Conservation (phyloP, 2,888 invertebrate genomes). For the Pachycephus smyrnensis region DNA sequence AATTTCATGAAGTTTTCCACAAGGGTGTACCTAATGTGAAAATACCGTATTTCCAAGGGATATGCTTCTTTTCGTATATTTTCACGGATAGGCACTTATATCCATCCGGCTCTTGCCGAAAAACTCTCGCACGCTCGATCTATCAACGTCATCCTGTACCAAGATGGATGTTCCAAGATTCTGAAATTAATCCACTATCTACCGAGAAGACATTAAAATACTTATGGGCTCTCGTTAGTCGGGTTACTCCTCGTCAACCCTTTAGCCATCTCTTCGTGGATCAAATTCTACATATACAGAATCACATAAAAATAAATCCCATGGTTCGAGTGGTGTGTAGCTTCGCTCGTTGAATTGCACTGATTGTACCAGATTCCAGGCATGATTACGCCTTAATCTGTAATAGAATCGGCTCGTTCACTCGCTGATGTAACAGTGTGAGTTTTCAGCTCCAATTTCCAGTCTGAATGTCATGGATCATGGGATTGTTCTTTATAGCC, state of each 20-base stretch:
- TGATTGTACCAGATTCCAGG: constrained; percentile 34
- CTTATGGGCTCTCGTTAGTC: background rate
- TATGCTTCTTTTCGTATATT: background rate
- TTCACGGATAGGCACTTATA: background rate
- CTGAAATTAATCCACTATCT: constrained; percentile 5
- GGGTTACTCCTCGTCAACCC: background rate
- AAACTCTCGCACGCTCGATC: constrained; percentile 8
- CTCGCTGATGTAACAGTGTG: constrained; percentile 12
- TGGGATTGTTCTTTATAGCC: background rate
- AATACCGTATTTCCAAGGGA: background rate
- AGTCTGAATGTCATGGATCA: background rate
- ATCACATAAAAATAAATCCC: background rate
- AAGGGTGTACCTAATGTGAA: background rate
- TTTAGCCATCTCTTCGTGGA: background rate
- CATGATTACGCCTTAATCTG: constrained; percentile 44
- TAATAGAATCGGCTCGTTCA: constrained; percentile 46
- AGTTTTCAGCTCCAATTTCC: background rate
- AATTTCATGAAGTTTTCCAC: background rate
- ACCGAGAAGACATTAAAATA: constrained; percentile 2
- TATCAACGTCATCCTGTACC: constrained; percentile 26
- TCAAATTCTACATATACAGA: background rate
- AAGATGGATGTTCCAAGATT: constrained; percentile 27
- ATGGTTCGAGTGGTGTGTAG: background rate
- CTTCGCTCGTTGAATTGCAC: constrained; percentile 17
- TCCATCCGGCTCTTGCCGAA: background rate